Percentiles rank a stretch among this genome's conserved stretches.
These are phyloP conservation scores for Cremastinae sp. DNA, from an alignment of 2,888 invertebrate genomes.

Conservation along the genomic window DNA sequence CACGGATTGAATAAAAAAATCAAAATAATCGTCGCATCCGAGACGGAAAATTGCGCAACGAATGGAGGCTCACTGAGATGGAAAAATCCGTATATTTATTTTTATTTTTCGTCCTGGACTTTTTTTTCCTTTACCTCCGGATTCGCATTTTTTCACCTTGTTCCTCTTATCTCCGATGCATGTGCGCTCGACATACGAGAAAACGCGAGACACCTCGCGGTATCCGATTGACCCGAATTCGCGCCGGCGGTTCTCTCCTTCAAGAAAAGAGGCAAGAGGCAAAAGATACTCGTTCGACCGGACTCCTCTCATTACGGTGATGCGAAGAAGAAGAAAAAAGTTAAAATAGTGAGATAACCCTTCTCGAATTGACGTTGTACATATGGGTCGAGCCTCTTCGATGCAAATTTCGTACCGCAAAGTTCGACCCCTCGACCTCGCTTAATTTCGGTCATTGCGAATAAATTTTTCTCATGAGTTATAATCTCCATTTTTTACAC, in stretches of 20 bases:
- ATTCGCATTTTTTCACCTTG: slow-evolving; percentile 25
- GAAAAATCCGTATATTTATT: neutral
- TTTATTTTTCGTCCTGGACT: neutral
- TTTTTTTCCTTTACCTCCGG: slow-evolving; percentile 12
- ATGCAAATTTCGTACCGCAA: slow-evolving; percentile 38
- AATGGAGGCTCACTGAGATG: neutral
- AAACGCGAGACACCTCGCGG: slow-evolving; percentile 42
- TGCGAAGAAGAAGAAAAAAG: slow-evolving; percentile 23
- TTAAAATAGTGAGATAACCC: too few relatives aligned
- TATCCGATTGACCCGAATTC: slow-evolving; percentile 67
- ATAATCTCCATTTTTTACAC: neutral
- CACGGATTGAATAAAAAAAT: slow-evolving; percentile 19
- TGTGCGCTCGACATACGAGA: slow-evolving; percentile 27
- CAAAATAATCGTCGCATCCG: neutral
- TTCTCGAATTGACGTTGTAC: slow-evolving; percentile 34
- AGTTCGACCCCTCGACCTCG: slow-evolving; percentile 33
- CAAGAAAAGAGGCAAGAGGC: slow-evolving; percentile 51
- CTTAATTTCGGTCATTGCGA: slow-evolving; percentile 33
- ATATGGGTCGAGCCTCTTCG: slow-evolving; percentile 7
- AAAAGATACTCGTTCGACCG: slow-evolving; percentile 60
- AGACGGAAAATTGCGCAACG: slow-evolving; percentile 17
- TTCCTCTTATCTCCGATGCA: slow-evolving; percentile 46
- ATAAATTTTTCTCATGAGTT: neutral
- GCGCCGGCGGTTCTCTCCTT: slow-evolving; percentile 41
- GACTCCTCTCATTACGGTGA: slow-evolving; percentile 43